phyloP scores from a whole-genome alignment of 1,140 invertebrate genomes.

The Argopecten irradians region DNA sequence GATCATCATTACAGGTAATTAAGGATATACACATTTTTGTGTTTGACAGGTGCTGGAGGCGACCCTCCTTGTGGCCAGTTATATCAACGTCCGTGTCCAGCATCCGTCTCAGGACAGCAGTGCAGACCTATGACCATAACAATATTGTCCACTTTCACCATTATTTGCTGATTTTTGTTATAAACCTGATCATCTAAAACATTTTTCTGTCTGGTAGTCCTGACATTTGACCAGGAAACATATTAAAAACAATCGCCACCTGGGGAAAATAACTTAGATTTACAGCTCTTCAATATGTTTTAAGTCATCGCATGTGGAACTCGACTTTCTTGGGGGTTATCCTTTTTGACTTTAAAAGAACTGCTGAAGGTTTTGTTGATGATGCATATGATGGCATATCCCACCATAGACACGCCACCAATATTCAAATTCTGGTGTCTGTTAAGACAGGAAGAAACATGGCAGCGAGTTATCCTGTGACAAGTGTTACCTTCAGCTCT shows the following conservation, averaged over 20 bases:
- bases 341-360: not conserved
- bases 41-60: conserved; percentile 88
- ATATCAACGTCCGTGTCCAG: conserved; percentile 88
- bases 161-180: not conserved
- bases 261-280: too few species aligned
- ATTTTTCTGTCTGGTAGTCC: not conserved
- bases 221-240: too few species aligned
- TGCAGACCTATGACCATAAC: conserved; percentile 43
- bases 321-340: not conserved
- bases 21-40: conserved; percentile 27
- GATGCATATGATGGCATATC: not conserved
- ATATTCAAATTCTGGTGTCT: not conserved
- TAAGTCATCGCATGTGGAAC: too few species aligned
- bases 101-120: conserved; percentile 61
- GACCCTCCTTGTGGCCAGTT: conserved; percentile 94
- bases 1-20: too few species aligned
- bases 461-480: not conserved
- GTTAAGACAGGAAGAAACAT: not conserved
- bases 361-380: not conserved
- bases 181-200: too few species aligned
- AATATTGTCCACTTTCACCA: not conserved
- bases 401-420: conserved; percentile 2
- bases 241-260: too few species aligned
- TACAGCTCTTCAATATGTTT: too few species aligned
- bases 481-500: not conserved